Evolutionary conservation across 2,888 invertebrate genomes (phyloP).

Genomic region (Eulithis prunata): DNA sequence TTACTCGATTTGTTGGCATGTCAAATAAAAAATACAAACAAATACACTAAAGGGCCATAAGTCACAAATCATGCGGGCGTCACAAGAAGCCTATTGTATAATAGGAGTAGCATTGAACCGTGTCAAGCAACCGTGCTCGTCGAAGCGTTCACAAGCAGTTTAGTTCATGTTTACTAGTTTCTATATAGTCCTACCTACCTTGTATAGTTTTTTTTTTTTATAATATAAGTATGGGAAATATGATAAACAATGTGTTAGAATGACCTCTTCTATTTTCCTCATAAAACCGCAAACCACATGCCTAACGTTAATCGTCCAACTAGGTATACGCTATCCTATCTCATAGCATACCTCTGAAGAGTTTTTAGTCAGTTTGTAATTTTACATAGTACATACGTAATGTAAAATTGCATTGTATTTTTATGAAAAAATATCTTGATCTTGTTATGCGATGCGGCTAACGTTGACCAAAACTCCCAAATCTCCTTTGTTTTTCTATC

Average conservation of each 20-base stretch:
- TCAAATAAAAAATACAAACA: background rate
- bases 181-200: background rate
- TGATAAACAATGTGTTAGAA: constrained; percentile 20
- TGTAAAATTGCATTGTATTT: too few species aligned
- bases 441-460: too few species aligned
- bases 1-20: too few species aligned
- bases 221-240: background rate
- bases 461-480: too few species aligned
- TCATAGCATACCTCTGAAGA: background rate
- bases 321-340: constrained; percentile 5
- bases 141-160: constrained; percentile 23
- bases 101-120: constrained; percentile 26
- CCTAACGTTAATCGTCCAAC: constrained; percentile 23
- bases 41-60: constrained; percentile 7
- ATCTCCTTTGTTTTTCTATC: too few species aligned
- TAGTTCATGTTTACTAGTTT: constrained; percentile 14
- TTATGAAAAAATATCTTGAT: too few species aligned
- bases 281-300: constrained; percentile 27
- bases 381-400: too few species aligned
- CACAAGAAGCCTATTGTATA: constrained; percentile 22
- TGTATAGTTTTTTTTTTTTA: background rate
- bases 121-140: constrained; percentile 20
- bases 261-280: constrained; percentile 28
- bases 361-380: background rate
- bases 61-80: constrained; percentile 23